These are phyloP conservation scores for Entomyzon cyanotis DNA, from an alignment of 2,113 vertebrate species.

Conservation along the genomic window DNA sequence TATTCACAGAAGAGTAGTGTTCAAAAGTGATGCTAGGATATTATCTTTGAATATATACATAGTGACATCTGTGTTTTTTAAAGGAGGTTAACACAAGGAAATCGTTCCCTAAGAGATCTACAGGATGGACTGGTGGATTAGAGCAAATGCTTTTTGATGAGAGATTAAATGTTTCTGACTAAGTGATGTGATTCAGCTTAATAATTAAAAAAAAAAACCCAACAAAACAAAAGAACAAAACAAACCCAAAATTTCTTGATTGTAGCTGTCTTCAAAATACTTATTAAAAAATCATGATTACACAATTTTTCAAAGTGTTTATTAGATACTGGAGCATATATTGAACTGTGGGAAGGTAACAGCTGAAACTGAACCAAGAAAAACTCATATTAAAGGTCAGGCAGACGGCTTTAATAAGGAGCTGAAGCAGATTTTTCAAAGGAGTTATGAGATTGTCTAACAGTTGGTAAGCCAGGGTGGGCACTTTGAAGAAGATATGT, in stretches of 20 bases:
- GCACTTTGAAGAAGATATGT: not conserved
- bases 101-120: not conserved
- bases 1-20: not conserved
- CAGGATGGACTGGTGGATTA: not conserved
- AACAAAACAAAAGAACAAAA: not conserved
- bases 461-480: not conserved
- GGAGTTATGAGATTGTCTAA: not conserved
- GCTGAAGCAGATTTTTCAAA: not conserved
- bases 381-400: not conserved
- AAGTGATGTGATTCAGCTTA: not conserved
- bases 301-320: not conserved
- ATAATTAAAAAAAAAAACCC: not conserved
- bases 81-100: not conserved
- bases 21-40: not conserved
- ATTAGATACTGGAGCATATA: not conserved
- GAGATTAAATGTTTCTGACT: not conserved
- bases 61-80: not conserved
- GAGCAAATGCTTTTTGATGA: not conserved
- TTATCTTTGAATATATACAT: not conserved
- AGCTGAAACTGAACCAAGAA: not conserved
- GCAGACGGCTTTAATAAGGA: not conserved
- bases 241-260: not conserved
- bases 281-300: not conserved
- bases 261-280: not conserved
- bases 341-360: not conserved